Evolutionary conservation across 2,797 vertebrate genomes (phyloP), one percentile per base, ranked within the genome.

Genomic region (Scolopax rusticola): DNA sequence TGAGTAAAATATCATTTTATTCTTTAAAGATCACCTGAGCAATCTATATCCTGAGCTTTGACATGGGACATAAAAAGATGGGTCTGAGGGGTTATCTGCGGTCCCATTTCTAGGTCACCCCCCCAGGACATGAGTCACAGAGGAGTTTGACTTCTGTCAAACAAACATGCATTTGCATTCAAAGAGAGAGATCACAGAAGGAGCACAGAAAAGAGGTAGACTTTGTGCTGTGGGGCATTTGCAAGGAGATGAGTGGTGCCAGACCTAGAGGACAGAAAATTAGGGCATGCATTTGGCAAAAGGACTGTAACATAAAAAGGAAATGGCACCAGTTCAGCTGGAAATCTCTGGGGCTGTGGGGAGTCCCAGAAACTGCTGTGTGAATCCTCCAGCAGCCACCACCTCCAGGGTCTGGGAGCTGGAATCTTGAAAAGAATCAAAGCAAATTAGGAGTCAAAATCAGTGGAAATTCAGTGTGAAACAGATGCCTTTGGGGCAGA

Each of bases 211-310:
- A 43, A 75, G 33, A 80, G 40, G 17, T 81, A 69, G 54, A 41
- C 85, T 91, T 63, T 27, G 47, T 63, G 78, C 92, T 59, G 28
- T 15, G 69, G 41, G 67, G 47, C 60, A 70, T 76, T 45, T 83
- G 59, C 25, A 74, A n/a, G 65, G 25, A 40, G 36, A 38, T 9
- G 25, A 70, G 50, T 16, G 43, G 41, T 89, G 87, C 80, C 78
- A 74, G 65, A 45, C 20, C 61, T 48, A 48, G 60, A 94, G 86
- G 68, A 94, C 91, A 68, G 43, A 70, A 68, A 96, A 88, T 15
- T 24, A 90, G 93, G 80, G 30, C 93, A 67, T 0, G 7, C 5
- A 2, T 20, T 79, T 82, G 76, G 92, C 69, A 79, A 69, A 59
- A 74, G 48, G 40, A 15, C 16, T 20, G 54, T 17, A 32, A 3